phyloP scores from a whole-genome alignment of 2,888 invertebrate genomes.

The Cataglyphis rosenhaueri region DNA sequence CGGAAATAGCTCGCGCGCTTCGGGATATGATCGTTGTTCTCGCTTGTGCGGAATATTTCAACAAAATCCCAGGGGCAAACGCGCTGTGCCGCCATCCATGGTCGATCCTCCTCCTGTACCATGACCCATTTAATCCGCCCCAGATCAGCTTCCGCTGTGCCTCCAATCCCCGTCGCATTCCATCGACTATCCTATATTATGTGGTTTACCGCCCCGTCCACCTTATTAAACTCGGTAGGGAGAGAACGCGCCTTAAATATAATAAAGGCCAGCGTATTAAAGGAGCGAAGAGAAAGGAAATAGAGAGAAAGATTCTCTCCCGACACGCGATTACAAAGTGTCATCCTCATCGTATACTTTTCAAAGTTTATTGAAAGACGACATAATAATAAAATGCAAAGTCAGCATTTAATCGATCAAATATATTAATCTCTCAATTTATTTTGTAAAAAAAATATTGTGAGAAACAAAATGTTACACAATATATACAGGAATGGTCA shows the following conservation, averaged over 20 bases:
- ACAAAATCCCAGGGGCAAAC: conserved; percentile 46
- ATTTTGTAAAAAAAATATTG: not conserved
- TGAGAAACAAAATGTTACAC: not conserved
- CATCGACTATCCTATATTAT: conserved; percentile 53
- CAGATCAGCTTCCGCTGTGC: conserved; percentile 67
- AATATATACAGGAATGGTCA: not conserved
- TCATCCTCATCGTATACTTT: not conserved
- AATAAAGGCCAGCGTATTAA: conserved; percentile 33
- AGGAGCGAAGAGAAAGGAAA: not conserved
- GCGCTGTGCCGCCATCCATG: conserved; percentile 8
- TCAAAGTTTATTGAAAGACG: not conserved
- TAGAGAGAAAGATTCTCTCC: conserved; percentile 3
- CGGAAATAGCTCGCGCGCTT: not conserved
- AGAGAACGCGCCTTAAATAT: conserved; percentile 33
- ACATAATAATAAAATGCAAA: conserved; percentile 14
- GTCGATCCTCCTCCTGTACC: conserved; percentile 42
- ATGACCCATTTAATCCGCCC: conserved; percentile 73
- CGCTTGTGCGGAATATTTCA: conserved; percentile 44
- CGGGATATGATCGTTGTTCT: not conserved
- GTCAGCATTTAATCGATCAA: conserved; percentile 16
- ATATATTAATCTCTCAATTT: not conserved
- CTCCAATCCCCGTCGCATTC: conserved; percentile 52
- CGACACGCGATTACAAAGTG: not conserved
- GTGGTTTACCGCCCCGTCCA: conserved; percentile 35
- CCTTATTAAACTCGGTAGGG: conserved; percentile 45